Percentiles rank a stretch among this genome's conserved stretches.
These are phyloP conservation scores for Caenorhabditis plicata DNA, from an alignment of 2,888 invertebrate genomes.

Conservation along the genomic window DNA sequence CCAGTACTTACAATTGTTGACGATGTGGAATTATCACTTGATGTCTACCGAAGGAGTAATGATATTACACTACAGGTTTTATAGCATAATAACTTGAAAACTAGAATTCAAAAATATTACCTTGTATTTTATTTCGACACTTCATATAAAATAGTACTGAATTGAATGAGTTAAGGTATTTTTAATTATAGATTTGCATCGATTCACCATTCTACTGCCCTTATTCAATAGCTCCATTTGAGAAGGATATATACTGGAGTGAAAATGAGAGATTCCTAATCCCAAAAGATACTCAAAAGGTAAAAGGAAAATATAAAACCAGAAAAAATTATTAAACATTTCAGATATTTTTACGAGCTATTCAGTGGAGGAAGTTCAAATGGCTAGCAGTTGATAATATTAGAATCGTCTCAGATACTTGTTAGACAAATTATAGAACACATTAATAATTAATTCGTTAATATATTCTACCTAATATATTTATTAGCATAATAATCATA, in stretches of 20 bases:
- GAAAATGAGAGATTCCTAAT: slow-evolving; percentile 43
- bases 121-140: too few relatives aligned
- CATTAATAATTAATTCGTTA: too few relatives aligned
- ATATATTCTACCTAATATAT: too few relatives aligned
- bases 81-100: neutral
- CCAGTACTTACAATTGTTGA: slow-evolving; percentile 40
- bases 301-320: too few relatives aligned
- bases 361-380: slow-evolving; percentile 58
- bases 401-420: slow-evolving; percentile 14
- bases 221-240: slow-evolving; percentile 42
- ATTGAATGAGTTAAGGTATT: neutral
- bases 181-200: slow-evolving; percentile 40
- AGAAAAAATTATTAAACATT: too few relatives aligned
- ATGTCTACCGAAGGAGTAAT: slow-evolving; percentile 53
- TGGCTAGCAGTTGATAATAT: slow-evolving; percentile 60
- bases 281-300: too few relatives aligned
- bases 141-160: too few relatives aligned
- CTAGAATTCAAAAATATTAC: neutral
- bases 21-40: slow-evolving; percentile 45
- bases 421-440: too few relatives aligned
- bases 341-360: slow-evolving; percentile 53
- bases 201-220: slow-evolving; percentile 52
- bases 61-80: slow-evolving; percentile 51
- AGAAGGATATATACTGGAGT: slow-evolving; percentile 46
- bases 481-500: too few relatives aligned